Evolutionary conservation across 2,113 vertebrate species (phyloP), one percentile per base, ranked within the genome.

Genomic region (Colistium nudipinnis): DNA sequence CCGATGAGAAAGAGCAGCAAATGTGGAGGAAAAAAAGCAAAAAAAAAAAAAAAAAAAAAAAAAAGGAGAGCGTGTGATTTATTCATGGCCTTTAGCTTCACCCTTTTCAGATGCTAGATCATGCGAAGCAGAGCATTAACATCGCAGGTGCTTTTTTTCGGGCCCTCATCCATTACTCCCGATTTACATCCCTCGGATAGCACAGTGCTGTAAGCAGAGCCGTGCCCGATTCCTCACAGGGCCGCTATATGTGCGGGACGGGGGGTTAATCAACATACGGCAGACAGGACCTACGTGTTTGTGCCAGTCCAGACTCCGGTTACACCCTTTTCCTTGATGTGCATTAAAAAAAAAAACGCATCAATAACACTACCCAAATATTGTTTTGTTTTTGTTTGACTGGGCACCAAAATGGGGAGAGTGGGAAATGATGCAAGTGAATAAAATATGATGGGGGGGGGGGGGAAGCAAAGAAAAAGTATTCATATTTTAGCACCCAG

Each of bases 111-210:
- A 76, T 82, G 82, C 67, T 67, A 64, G 76, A 92, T 86, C 82
- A 84, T 87, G 87, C 81, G 87, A 85, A 88, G 77, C 67, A 68
- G 90, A 90, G 78, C 85, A 66, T 85, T 74, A 75, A 75, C 78
- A 68, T 85, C 66, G 87, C 83, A 88, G 92, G 89, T 90, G 88
- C 83, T 81, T 89, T 89, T 86, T 76, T 68, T n/a, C n/a, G 73
- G 56, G 75, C 82, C 72, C 79, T 77, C 82, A 88, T 88, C 83
- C 87, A 89, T 89, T 85, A 90, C 67, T 69, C 30, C 68, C 82
- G 81, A 87, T 91, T 91, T 88, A 81, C 80, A 90, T 92, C 87
- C 78, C 70, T 77, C 62, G 71, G 57, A 68, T 13, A 48, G 43
- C 62, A 57, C 73, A 49, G 62, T 33, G 71, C 68, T 74, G 85